Evolutionary conservation across 2,888 invertebrate genomes (phyloP).

Genomic region (Malthinus seriepunctatus): DNA sequence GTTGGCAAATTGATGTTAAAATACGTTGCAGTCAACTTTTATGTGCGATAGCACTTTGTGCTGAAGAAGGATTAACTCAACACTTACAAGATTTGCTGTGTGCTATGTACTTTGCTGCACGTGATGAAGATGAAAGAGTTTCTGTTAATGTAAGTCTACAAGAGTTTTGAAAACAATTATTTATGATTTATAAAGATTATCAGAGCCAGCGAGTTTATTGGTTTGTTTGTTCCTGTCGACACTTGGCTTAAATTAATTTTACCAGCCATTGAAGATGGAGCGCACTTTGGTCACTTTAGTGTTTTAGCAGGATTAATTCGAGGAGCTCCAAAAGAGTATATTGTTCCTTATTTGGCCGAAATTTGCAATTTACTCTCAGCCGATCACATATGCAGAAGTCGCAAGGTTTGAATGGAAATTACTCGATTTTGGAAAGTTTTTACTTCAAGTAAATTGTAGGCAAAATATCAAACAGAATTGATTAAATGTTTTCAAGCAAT

Average conservation of each 20-base stretch:
- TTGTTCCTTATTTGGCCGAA: conserved; percentile 58
- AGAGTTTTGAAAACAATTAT: conserved; percentile 54
- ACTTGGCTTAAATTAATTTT: conserved; percentile 72
- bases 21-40: conserved; percentile 76
- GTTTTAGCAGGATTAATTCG: conserved; percentile 65
- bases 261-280: conserved; percentile 62
- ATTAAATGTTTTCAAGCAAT: conserved; percentile 61
- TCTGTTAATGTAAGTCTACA: conserved; percentile 58
- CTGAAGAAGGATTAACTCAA: conserved; percentile 74
- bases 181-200: conserved; percentile 56
- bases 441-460: conserved; percentile 47
- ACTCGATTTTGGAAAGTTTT: background rate
- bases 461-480: conserved; percentile 62
- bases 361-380: conserved; percentile 63
- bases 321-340: conserved; percentile 58
- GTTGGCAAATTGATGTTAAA: conserved; percentile 74
- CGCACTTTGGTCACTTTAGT: conserved; percentile 59
- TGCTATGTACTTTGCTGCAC: conserved; percentile 59
- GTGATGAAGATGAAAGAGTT: conserved; percentile 68
- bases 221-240: conserved; percentile 72
- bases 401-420: conserved; percentile 54
- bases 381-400: conserved; percentile 63
- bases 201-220: conserved; percentile 71
- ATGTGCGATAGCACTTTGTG: conserved; percentile 71
- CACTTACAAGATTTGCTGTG: conserved; percentile 63